These are phyloP conservation scores for Sesia apiformis DNA, from an alignment of 2,888 invertebrate genomes.

Conservation along the genomic window DNA sequence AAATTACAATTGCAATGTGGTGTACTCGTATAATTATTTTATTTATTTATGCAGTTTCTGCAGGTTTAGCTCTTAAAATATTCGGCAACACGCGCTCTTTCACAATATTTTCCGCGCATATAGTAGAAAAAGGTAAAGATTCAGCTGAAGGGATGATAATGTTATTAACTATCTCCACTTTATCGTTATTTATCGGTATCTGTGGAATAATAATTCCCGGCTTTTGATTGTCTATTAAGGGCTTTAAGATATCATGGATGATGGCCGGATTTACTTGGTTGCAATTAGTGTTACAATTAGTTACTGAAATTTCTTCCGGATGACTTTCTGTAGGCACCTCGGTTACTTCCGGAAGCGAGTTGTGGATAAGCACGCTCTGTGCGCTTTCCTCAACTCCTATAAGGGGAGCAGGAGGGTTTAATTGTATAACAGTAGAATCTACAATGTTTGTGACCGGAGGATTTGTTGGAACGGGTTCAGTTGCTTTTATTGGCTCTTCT, in stretches of 20 bases:
- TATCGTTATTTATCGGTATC: neutral
- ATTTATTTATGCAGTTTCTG: too few species aligned
- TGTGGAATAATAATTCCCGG: neutral
- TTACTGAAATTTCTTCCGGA: too few species aligned
- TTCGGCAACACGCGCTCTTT: slow-evolving; percentile 16
- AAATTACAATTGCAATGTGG: too few species aligned
- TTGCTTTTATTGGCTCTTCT: slow-evolving; percentile 6
- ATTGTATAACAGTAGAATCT: too few species aligned
- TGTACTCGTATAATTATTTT: too few species aligned
- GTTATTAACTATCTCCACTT: neutral
- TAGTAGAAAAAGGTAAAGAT: slow-evolving; percentile 8
- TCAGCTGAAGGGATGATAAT: neutral
- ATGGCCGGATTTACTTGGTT: neutral
- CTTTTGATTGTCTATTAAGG: too few species aligned
- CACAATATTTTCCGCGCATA: slow-evolving; percentile 23
- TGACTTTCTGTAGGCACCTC: too few species aligned
- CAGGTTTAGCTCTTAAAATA: too few species aligned
- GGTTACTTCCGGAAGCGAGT: too few species aligned
- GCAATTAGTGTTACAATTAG: neutral
- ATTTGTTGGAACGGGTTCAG: slow-evolving; percentile 6
- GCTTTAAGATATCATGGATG: neutral
- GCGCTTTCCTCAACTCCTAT: neutral
- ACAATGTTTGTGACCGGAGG: neutral
- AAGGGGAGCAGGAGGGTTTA: neutral
- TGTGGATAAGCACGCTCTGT: too few species aligned